Evolutionary conservation across 1,140 invertebrate genomes (phyloP).

Genomic region (Panagrolaimus sp.): DNA sequence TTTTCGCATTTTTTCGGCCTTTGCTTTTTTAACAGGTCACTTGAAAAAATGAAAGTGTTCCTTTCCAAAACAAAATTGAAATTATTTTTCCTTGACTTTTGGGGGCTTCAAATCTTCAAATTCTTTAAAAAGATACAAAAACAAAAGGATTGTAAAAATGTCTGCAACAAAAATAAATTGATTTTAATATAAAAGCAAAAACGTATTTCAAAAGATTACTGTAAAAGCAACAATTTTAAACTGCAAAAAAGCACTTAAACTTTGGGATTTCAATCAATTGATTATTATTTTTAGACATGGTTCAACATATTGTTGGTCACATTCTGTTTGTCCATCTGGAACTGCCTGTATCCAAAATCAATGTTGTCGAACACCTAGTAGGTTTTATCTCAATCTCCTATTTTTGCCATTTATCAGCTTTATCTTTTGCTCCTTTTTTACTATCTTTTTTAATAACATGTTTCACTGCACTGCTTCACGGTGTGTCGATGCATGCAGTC

Average conservation of each 20-base stretch:
- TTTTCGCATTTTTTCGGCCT: too few species aligned
- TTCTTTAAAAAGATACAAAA: not conserved
- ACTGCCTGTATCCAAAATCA: slow-evolving; percentile 36
- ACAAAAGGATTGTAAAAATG: not conserved
- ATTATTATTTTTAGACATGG: not conserved
- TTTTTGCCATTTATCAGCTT: not conserved
- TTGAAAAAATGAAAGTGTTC: too few species aligned
- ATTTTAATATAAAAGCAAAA: not conserved
- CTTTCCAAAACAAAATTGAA: too few species aligned
- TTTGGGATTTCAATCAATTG: not conserved
- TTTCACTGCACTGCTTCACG: not conserved
- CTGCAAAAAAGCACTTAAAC: not conserved
- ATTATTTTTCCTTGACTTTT: too few species aligned
- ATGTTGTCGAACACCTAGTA: slow-evolving; percentile 36
- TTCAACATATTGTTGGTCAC: slow-evolving; percentile 43
- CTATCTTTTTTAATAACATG: not conserved
- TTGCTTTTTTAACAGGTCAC: too few species aligned
- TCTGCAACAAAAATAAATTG: not conserved
- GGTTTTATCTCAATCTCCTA: slow-evolving; percentile 16
- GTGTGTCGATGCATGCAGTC: too few species aligned
- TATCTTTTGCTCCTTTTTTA: not conserved
- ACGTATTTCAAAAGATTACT: too few species aligned
- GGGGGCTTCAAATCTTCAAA: slow-evolving; percentile 20
- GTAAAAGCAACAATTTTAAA: too few species aligned
- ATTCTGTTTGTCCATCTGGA: slow-evolving; percentile 40